Percentiles rank a stretch among this genome's conserved stretches.
These are phyloP conservation scores for Smutsia gigantea DNA, from an alignment of 2,797 vertebrate species.

Conservation along the genomic window DNA sequence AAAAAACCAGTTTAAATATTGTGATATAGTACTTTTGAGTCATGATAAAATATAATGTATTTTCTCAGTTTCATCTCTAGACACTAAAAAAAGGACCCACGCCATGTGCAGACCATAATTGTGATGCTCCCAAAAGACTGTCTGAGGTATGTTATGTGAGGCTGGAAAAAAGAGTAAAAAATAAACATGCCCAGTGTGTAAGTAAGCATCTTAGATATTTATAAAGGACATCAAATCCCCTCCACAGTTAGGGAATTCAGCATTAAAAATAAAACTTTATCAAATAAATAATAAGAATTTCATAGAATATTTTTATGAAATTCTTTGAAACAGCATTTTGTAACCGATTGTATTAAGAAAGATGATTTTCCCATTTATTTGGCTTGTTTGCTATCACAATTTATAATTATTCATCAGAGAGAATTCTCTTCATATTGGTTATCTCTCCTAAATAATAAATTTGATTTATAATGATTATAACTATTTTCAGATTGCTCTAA, in stretches of 20 bases:
- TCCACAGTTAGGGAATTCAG: background rate
- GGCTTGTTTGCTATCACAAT: background rate
- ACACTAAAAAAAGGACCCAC: constrained; percentile 65
- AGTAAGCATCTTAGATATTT: background rate
- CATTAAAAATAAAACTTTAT: background rate
- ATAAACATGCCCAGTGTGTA: background rate
- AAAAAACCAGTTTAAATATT: constrained; percentile 45
- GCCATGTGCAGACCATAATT: constrained; percentile 56
- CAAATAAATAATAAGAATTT: background rate
- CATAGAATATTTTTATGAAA: background rate
- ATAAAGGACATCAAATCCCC: background rate
- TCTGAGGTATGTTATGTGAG: constrained; percentile 77
- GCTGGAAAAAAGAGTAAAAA: background rate
- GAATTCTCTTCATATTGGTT: background rate
- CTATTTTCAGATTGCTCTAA: background rate
- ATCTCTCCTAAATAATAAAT: background rate
- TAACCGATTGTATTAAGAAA: background rate
- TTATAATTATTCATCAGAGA: background rate
- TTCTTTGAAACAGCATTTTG: background rate
- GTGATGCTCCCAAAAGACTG: constrained; percentile 78
- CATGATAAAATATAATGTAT: constrained; percentile 73
- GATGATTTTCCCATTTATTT: background rate
- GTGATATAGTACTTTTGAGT: background rate
- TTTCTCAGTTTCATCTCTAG: constrained; percentile 79
- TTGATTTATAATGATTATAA: background rate